phyloP scores from a whole-genome alignment of 2,113 vertebrate genomes.

The Morone saxatilis region DNA sequence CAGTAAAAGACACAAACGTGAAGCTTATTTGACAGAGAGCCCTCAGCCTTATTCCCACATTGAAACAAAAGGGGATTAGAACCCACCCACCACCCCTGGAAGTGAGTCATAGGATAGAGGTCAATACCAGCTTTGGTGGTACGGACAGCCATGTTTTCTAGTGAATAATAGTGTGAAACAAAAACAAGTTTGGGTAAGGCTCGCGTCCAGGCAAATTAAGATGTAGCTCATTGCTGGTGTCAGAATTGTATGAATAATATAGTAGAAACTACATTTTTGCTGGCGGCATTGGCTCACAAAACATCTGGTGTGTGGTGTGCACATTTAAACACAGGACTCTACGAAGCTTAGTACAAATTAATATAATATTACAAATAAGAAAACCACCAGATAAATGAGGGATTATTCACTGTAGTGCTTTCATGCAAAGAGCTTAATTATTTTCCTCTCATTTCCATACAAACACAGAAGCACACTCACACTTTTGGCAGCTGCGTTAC shows the following conservation, averaged over 20 bases:
- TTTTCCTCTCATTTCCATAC: background rate
- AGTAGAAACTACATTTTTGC: background rate
- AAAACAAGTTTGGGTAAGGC: background rate
- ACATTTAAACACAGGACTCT: background rate
- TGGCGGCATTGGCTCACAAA: background rate
- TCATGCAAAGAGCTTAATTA: background rate
- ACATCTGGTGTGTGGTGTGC: background rate
- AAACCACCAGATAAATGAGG: background rate
- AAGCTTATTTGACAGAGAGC: background rate
- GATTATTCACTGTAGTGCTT: background rate
- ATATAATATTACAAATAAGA: too few species aligned
- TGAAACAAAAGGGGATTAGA: conserved; percentile 61
- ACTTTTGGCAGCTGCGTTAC: background rate
- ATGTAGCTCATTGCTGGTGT: background rate
- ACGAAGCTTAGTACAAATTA: too few species aligned
- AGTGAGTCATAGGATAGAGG: conserved; percentile 16
- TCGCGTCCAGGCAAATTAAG: background rate
- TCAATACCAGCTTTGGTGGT: background rate
- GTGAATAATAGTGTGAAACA: background rate
- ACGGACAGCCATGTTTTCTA: background rate
- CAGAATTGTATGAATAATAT: background rate
- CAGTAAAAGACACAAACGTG: background rate
- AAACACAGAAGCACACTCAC: background rate
- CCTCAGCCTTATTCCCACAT: background rate
- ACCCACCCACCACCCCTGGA: conserved; percentile 11